Base-by-base conservation (phyloP, 2,888 invertebrate species). In the Ochropleura plecta region DNA sequence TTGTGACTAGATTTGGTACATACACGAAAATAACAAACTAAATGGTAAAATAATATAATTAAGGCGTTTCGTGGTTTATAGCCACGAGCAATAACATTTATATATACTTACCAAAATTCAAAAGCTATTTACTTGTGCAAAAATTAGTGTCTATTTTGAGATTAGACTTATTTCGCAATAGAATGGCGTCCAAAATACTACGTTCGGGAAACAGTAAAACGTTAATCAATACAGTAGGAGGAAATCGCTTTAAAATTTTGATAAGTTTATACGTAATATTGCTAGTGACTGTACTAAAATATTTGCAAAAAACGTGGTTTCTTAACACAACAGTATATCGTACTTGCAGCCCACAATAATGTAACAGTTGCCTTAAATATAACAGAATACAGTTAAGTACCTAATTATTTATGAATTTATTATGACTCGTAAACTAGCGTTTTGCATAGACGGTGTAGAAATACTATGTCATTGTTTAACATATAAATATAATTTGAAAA, bases 371-470 rank as follows among this genome's bases (percentile, higher is more conserved):
- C 67, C 84, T 84, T 82, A 81, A 46, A 70, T 75, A 76, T 73
- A 87, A 86, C 79, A 63, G 70, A 87, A 86, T 80, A 86, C 82
- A 86, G 18, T 82, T 74, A 70, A 76, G 18, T 81, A 80, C 67
- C 73, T 87, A 81, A 86, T 72, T 85, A 86, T 79, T 80, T 49
- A 80, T 83, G 80, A 86, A 67, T 80, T 83, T 81, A 78, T 79
- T 73, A 83, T 79, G 78, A 85, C 40, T 76, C 67, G 51, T 84
- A 72, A 83, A 79, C 80, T 79, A 87, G 71, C 78, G 73, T 73
- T 71, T 76, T 74, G 70, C 74, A 81, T 80, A 87, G 80, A 85
- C 83, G 51, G 79, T 87, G 85, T 87, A 85, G 87, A 87, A 87
- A 87, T 87, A 87, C 59, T 83, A 76, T 78, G 87, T 80, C 84